Evolutionary conservation across 1,140 invertebrate genomes (phyloP).

Genomic region (Metaphire vulgaris): DNA sequence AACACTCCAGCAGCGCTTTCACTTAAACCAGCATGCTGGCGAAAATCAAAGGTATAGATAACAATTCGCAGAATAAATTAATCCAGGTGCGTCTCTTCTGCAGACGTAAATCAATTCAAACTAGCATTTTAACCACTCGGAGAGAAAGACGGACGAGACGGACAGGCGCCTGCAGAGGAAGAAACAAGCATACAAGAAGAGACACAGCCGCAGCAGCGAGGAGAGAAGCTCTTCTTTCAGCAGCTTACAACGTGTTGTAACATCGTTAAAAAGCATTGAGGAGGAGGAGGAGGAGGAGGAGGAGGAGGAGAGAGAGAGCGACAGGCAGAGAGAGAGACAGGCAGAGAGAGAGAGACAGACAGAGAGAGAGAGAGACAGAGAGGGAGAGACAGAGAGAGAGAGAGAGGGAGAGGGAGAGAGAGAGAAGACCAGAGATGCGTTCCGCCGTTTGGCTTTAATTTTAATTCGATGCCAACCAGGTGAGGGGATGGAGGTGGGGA

Average conservation of each 20-base stretch:
- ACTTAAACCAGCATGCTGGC: too few relatives aligned
- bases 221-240: too few relatives aligned
- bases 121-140: too few relatives aligned
- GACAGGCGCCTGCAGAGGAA: neutral
- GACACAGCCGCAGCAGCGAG: neutral
- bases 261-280: too few relatives aligned
- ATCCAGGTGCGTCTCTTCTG: too few relatives aligned
- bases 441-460: too few relatives aligned
- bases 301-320: neutral
- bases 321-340: neutral
- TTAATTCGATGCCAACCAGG: too few relatives aligned
- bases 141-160: neutral
- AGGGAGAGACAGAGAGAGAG: slow-evolving; percentile 15
- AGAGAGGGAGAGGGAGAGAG: slow-evolving; percentile 9
- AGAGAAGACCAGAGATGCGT: neutral
- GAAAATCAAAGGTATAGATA: too few relatives aligned
- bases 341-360: slow-evolving; percentile 11
- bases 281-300: neutral
- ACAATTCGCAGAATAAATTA: too few relatives aligned
- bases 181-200: neutral
- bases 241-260: neutral
- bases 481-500: too few relatives aligned
- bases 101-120: too few relatives aligned
- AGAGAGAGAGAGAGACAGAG: slow-evolving; percentile 15
- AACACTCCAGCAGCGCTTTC: too few relatives aligned